Evolutionary conservation across 2,797 vertebrate species (phyloP), one percentile per base, ranked within the genome.

Genomic region (Xerus rutilus): DNA sequence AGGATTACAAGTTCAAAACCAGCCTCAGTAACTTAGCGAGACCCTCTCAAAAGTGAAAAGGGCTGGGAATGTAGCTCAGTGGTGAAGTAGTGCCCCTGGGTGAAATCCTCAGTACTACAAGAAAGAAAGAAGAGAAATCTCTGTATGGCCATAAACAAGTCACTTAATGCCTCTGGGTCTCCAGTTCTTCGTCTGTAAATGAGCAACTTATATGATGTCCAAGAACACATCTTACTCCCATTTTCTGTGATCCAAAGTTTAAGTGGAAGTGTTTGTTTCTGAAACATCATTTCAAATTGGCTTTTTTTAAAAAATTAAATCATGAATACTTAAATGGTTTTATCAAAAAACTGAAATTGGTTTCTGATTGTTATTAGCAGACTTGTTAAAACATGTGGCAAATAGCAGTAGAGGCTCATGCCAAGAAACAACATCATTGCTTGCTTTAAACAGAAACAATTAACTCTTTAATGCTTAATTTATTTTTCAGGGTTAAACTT

Each of bases 331-430:
- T 98, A 95, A 97, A 97, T 97, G 92, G 85, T 96, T 98, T 98
- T 95, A 89, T 96, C 7, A 52, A 96, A 97, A 98, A 98, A 88
- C 95, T 96, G 64, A 97, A 98, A 95, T 98, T 96, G 93, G 93
- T 98, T 98, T 98, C 97, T 97, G 97, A 96, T 98, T 98, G 94
- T 97, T 97, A 97, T 97, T 98, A 98, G 97, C 91, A 97, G 91
- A 95, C 69, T 92, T 98, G 89, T 96, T 98, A 89, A 93, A 98
- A 97, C 97, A 97, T 97, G 93, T 97, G 98, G 97, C 95, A 86
- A 96, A 94, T 96, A 98, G 98, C 97, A 96, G 95, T 32, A 86
- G 95, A 96, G 93, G 79, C 57, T 95, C 89, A n/a, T 67, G 52
- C 90, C 82, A 92, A 92, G 59, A 65, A 96, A 69, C 64, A 90